Percentiles rank a stretch among this genome's conserved stretches.
These are phyloP conservation scores for Atherinosoma microstoma DNA, from an alignment of 2,797 vertebrate species.

Conservation along the genomic window DNA sequence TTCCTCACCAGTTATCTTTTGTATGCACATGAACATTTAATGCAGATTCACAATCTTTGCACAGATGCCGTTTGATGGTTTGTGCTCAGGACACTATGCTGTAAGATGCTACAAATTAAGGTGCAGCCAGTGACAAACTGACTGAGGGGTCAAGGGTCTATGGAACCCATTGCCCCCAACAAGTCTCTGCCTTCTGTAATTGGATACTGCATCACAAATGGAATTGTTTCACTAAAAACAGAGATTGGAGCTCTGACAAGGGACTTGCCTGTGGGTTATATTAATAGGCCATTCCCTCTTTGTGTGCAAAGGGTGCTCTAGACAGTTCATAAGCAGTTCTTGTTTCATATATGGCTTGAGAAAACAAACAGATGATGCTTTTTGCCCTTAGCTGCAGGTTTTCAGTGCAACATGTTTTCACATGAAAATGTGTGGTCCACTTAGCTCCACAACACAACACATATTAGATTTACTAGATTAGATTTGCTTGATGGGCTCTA, in stretches of 20 bases:
- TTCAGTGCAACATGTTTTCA: neutral
- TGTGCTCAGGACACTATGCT: neutral
- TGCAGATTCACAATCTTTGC: neutral
- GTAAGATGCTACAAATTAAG: constrained; percentile 34
- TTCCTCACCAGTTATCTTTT: neutral
- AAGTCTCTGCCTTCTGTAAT: constrained; percentile 53
- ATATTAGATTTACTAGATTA: neutral
- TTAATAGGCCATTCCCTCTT: constrained; percentile 38
- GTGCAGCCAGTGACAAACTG: constrained; percentile 31
- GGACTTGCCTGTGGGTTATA: constrained; percentile 41
- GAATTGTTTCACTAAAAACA: constrained; percentile 39
- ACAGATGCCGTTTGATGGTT: neutral
- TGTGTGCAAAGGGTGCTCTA: constrained; percentile 17
- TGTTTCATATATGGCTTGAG: constrained; percentile 1
- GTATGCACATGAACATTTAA: neutral
- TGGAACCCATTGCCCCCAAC: constrained; percentile 55
- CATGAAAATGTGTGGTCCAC: neutral
- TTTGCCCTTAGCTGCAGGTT: neutral
- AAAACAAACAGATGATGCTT: constrained; percentile 1
- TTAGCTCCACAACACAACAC: neutral
- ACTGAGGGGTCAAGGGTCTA: constrained; percentile 54
- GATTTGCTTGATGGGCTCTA: neutral
- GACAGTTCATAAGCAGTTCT: constrained; percentile 5
- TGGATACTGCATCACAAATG: constrained; percentile 58
- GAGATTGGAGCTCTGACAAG: constrained; percentile 36